Evolutionary conservation across 2,888 invertebrate genomes (phyloP), one percentile per base, ranked within the genome.

Genomic region (Ceraclea dissimilis): DNA sequence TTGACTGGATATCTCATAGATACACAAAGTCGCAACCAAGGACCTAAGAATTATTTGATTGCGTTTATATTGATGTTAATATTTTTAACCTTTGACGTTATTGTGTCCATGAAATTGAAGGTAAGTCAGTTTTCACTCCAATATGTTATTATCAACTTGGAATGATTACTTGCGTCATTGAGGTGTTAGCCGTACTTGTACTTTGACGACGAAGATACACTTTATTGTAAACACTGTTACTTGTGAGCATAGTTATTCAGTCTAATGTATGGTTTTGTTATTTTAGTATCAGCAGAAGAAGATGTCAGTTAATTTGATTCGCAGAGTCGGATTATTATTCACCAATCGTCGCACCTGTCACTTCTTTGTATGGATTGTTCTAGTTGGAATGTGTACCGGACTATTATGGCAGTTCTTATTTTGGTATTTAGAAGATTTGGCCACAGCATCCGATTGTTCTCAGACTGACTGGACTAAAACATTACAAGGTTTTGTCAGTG

Each of bases 351-450:
- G 84, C 0, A 83, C 92, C 17, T 68, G 88, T 6, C 72, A 89
- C 1, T 94, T 93, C 68, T 78, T 89, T 56, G 59, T 87, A 17
- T 90, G 93, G 85, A 89, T 92, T 56, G 80, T 90, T 58, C 80
- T 81, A 1, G 85, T 91, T 19, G 95, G 95, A 0, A 76, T 93
- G 62, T 86, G 90, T 64, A 92, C 91, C 0, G 92, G 90, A 0
- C 71, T 93, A 0, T 75, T 93, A 19, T 94, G 94, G 90, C 85
- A 91, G 64, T 95, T 93, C 68, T 73, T 93, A 0, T 91, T 92
- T 67, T 92, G 90, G 88, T 82, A 88, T 63, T 71, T 90, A 13
- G 91, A 93, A 69, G 86, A 88, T 60, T 71, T 92, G 54, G 83
- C 84, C 0, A 67, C 66, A 2, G 68, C 66, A 10, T 31, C 22